Evolutionary conservation across 1,140 invertebrate genomes (phyloP).

Genomic region (Drosophila varians): DNA sequence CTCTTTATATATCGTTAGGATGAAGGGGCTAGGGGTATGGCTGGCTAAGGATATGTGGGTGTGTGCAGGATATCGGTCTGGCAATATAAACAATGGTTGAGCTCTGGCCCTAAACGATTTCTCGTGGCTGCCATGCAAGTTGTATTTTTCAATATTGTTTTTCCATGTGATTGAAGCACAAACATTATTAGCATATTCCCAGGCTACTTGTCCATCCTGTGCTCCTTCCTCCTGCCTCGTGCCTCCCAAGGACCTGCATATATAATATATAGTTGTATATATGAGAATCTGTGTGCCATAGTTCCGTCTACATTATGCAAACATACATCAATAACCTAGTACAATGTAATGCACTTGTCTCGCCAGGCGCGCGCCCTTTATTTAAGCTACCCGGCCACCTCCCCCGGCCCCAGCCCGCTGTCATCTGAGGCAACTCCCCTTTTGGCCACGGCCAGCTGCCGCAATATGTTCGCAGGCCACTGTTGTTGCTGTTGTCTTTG

Average conservation of each 20-base stretch:
- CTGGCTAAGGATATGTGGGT: neutral
- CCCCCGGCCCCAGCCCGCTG: neutral
- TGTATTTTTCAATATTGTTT: constrained; percentile 74
- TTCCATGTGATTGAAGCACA: constrained; percentile 73
- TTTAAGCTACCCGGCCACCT: constrained; percentile 1
- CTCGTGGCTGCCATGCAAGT: constrained; percentile 47
- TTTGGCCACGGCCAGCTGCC: constrained; percentile 41
- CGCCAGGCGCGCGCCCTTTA: constrained; percentile 29
- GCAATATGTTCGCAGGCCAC: constrained; percentile 46
- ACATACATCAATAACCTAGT: constrained; percentile 66
- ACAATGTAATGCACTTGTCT: constrained; percentile 59
- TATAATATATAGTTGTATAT: constrained; percentile 9
- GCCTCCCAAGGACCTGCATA: neutral
- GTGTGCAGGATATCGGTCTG: neutral
- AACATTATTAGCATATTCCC: constrained; percentile 69
- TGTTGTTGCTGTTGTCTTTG: constrained; percentile 12
- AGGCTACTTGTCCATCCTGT: constrained; percentile 10
- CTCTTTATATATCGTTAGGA: constrained; percentile 25
- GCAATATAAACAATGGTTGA: constrained; percentile 44
- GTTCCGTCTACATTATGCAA: constrained; percentile 48
- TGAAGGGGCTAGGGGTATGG: neutral
- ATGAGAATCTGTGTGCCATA: neutral
- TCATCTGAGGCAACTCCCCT: neutral
- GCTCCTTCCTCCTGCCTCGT: too few species aligned
- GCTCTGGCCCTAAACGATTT: constrained; percentile 55